A percentile compares a stretch with the other conserved stretches of the same genome.
Conservation (phyloP, 2,797 vertebrate genomes). For the Sitta carolinensis region DNA sequence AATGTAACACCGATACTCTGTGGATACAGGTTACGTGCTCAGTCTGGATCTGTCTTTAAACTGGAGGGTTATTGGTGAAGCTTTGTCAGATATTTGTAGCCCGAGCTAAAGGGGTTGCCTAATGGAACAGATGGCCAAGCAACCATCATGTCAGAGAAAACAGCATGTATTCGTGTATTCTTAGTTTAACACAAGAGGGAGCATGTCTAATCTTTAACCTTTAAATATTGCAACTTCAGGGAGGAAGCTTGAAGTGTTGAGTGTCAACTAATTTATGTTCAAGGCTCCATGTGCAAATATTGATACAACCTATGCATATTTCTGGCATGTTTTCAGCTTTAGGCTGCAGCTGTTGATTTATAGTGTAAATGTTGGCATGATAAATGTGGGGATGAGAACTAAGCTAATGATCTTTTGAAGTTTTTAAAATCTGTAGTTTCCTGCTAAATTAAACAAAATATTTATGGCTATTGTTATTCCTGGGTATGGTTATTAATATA, state of each 20-base stretch:
- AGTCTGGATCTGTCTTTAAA: not conserved
- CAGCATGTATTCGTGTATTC: constrained; percentile 69
- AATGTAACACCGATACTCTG: not conserved
- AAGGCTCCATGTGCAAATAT: constrained; percentile 60
- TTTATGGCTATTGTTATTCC: constrained; percentile 4
- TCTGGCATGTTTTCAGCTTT: constrained; percentile 37
- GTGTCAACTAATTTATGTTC: constrained; percentile 59
- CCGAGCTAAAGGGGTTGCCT: constrained; percentile 57
- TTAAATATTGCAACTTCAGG: constrained; percentile 70
- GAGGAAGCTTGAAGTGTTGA: constrained; percentile 62
- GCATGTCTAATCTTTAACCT: constrained; percentile 77
- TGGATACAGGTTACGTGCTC: not conserved
- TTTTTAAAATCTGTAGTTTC: constrained; percentile 10
- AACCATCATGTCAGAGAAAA: constrained; percentile 69
- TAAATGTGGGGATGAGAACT: not conserved
- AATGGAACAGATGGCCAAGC: constrained; percentile 70
- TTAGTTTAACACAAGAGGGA: constrained; percentile 76
- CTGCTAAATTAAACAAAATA: not conserved
- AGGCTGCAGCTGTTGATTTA: constrained; percentile 41
- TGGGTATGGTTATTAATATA: not conserved
- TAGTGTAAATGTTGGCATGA: not conserved
- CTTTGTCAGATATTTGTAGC: constrained; percentile 46
- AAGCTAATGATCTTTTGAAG: not conserved
- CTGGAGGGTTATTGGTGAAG: not conserved
- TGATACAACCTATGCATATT: constrained; percentile 56